These are phyloP conservation scores for Proisotoma minuta DNA, from an alignment of 2,888 invertebrate genomes.

Conservation along the genomic window DNA sequence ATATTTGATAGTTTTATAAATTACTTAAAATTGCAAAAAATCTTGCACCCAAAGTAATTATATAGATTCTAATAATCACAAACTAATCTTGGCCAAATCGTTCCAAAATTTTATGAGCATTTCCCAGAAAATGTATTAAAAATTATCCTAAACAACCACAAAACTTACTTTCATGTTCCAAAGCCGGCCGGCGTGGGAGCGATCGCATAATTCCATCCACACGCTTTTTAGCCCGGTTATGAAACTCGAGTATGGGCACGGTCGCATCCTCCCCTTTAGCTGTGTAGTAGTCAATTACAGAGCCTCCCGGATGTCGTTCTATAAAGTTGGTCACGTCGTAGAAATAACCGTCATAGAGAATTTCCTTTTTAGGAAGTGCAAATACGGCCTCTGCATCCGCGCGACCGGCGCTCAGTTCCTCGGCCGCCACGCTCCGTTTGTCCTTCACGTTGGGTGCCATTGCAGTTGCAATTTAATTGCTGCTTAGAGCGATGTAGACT, in stretches of 20 bases:
- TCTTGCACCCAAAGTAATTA: too few relatives aligned
- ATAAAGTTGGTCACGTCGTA: slow-evolving; percentile 30
- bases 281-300: slow-evolving; percentile 28
- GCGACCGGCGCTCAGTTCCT: slow-evolving; percentile 3
- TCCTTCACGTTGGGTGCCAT: slow-evolving; percentile 26
- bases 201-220: slow-evolving; percentile 23
- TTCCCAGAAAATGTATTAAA: too few relatives aligned
- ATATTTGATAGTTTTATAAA: too few relatives aligned
- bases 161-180: slow-evolving; percentile 26
- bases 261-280: slow-evolving; percentile 28
- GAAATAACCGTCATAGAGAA: slow-evolving; percentile 29
- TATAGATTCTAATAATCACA: too few relatives aligned
- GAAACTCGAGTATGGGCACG: slow-evolving; percentile 27
- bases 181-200: slow-evolving; percentile 19
- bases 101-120: too few relatives aligned
- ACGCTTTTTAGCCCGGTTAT: slow-evolving; percentile 20
- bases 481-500: too few relatives aligned
- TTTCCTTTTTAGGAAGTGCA: slow-evolving; percentile 23
- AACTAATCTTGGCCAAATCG: too few relatives aligned
- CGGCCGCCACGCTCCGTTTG: not conserved
- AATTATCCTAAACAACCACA: too few relatives aligned
- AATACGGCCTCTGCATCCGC: slow-evolving; percentile 11
- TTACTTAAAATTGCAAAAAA: too few relatives aligned
- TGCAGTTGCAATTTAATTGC: too few relatives aligned
- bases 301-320: slow-evolving; percentile 23